Percentiles rank a stretch among this genome's conserved stretches.
Evolutionary conservation across 2,888 invertebrate species (phyloP).

Genomic region (Dicyrtomina minuta): DNA sequence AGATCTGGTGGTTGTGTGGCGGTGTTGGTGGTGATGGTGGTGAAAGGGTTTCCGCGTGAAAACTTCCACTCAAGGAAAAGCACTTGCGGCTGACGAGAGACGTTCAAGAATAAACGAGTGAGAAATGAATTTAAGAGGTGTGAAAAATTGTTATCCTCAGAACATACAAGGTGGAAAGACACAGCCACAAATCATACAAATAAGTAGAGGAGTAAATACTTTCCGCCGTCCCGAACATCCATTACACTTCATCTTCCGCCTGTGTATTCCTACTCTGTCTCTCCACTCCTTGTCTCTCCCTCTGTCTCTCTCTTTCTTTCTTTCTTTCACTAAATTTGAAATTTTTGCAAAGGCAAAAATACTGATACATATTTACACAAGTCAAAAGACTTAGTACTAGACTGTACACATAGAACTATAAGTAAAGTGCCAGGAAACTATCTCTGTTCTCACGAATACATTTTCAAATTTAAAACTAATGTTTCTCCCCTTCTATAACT

Average conservation of each 20-base stretch:
- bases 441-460: not conserved
- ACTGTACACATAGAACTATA: not conserved
- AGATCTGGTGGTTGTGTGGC: conserved; percentile 25
- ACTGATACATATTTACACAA: not conserved
- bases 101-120: conserved; percentile 31
- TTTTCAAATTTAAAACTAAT: no score
- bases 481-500: no score
- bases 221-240: not conserved
- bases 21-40: not conserved
- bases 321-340: not conserved
- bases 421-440: not conserved
- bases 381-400: not conserved
- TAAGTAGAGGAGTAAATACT: conserved; percentile 36
- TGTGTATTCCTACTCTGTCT: no score
- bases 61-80: conserved; percentile 34
- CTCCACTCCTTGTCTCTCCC: not conserved
- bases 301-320: not conserved
- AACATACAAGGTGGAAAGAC: conserved; percentile 28
- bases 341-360: not conserved
- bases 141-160: conserved; percentile 43
- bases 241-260: conserved; percentile 10
- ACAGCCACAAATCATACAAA: conserved; percentile 39
- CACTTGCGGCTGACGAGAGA: conserved; percentile 25
- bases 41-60: conserved; percentile 36
- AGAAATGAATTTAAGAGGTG: conserved; percentile 39